Percentiles rank a stretch among this genome's conserved stretches.
Conservation (phyloP, 2,888 invertebrate genomes). For the Harmothoe impar region DNA sequence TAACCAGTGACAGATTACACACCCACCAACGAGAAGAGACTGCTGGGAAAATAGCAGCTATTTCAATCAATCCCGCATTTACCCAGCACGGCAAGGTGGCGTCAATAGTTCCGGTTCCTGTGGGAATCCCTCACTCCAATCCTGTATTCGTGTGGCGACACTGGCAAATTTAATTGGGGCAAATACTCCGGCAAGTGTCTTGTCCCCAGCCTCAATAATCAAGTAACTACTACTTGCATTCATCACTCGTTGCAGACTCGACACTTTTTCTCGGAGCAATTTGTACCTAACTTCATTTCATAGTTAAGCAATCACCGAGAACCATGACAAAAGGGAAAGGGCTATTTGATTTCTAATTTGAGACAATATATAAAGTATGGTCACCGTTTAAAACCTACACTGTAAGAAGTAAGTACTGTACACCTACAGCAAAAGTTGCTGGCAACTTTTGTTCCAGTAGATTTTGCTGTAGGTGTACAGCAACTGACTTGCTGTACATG, state of each 20-base stretch:
- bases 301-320: too few relatives aligned
- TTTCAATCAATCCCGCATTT: constrained; percentile 27
- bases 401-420: too few relatives aligned
- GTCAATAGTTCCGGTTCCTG: constrained; percentile 16
- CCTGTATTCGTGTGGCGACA: constrained; percentile 16
- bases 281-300: too few relatives aligned
- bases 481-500: too few relatives aligned
- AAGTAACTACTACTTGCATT: constrained; percentile 15
- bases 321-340: too few relatives aligned
- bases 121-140: constrained; percentile 9
- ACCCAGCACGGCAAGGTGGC: constrained; percentile 4
- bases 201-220: background rate
- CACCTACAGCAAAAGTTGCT: too few relatives aligned
- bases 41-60: constrained; percentile 19
- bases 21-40: background rate
- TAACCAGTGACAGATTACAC: background rate
- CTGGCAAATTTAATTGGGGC: constrained; percentile 27
- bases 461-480: too few relatives aligned
- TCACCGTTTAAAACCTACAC: too few relatives aligned
- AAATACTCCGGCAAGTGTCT: background rate
- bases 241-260: background rate
- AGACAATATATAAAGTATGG: too few relatives aligned
- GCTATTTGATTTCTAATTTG: too few relatives aligned
- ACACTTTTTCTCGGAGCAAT: background rate
- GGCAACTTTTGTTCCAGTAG: too few relatives aligned